phyloP scores from a whole-genome alignment of 2,888 invertebrate genomes.

The Phalangium opilio region DNA sequence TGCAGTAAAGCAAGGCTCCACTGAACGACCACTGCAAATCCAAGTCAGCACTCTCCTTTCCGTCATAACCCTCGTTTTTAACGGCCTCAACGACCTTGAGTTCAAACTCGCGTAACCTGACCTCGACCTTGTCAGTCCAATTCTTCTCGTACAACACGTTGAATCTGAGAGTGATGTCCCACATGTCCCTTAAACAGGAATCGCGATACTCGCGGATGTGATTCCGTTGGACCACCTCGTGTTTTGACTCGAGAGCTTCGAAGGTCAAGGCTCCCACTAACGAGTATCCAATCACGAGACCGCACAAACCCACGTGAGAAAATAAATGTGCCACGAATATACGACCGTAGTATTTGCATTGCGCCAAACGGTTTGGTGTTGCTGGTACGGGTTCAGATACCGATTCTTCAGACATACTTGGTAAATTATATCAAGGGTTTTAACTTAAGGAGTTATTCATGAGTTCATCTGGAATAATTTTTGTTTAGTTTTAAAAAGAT shows the following conservation, averaged over 20 bases:
- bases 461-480: too few species aligned
- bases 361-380: neutral
- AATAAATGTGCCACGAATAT: constrained; percentile 29
- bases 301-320: constrained; percentile 33
- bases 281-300: constrained; percentile 34
- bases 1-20: constrained; percentile 65
- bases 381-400: too few species aligned
- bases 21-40: constrained; percentile 59
- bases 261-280: constrained; percentile 33
- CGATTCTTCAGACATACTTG: too few species aligned
- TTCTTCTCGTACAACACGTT: constrained; percentile 69
- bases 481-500: too few species aligned
- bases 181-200: constrained; percentile 35
- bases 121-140: constrained; percentile 64
- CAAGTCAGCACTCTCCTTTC: constrained; percentile 26
- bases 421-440: too few species aligned
- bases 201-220: constrained; percentile 12
- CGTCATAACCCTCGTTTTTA: constrained; percentile 35
- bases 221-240: constrained; percentile 21
- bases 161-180: constrained; percentile 71
- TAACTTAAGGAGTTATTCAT: too few species aligned
- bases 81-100: constrained; percentile 59
- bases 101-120: constrained; percentile 62
- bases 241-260: constrained; percentile 29
- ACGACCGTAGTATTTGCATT: constrained; percentile 18